Evolutionary conservation across 2,797 vertebrate species (phyloP).

Genomic region (Trematocara caparti): DNA sequence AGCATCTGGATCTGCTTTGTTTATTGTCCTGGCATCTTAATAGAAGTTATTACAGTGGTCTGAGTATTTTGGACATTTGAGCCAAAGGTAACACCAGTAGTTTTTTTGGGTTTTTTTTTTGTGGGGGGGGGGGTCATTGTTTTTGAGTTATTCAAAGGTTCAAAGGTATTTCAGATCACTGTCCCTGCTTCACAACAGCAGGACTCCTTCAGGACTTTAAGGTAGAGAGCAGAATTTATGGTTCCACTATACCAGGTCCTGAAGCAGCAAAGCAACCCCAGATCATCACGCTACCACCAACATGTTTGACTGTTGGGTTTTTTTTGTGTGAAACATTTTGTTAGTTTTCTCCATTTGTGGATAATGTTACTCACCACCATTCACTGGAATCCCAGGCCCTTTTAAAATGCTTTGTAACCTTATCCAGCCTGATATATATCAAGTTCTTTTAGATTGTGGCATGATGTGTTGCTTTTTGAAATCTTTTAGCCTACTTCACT

Average conservation of each 20-base stretch:
- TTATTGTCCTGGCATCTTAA: background rate
- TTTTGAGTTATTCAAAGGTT: background rate
- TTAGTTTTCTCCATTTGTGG: background rate
- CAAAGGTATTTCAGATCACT: background rate
- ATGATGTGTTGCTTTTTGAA: background rate
- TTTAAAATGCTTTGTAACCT: background rate
- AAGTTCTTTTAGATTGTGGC: background rate
- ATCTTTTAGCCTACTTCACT: background rate
- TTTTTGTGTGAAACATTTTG: background rate
- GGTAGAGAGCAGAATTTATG: background rate
- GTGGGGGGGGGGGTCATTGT: background rate
- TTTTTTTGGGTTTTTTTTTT: background rate
- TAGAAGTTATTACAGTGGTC: background rate
- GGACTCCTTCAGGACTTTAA: background rate
- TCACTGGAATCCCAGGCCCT: background rate
- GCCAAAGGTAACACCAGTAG: background rate
- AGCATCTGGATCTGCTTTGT: background rate
- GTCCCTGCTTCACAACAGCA: background rate
- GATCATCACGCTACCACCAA: accelerated
- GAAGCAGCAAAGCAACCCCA: background rate
- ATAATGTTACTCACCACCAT: background rate
- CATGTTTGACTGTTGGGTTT: background rate
- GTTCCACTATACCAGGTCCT: background rate
- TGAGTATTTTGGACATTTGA: background rate
- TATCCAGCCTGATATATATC: background rate